Evolutionary conservation across 2,113 vertebrate species (phyloP).

Genomic region (Boulengeromyrus knoepffleri): DNA sequence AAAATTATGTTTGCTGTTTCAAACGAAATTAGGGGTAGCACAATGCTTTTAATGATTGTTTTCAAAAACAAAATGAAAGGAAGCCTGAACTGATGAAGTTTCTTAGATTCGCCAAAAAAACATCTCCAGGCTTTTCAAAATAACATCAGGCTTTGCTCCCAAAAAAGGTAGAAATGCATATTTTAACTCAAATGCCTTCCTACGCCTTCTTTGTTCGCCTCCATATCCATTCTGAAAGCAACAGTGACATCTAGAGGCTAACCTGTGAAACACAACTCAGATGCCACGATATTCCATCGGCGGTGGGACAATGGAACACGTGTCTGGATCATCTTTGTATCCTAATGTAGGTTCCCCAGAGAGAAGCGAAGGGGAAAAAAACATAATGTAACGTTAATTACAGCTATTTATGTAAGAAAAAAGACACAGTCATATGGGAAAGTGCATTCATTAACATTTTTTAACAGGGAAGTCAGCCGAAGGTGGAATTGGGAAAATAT

Average conservation of each 20-base stretch:
- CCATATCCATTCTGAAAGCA: slow-evolving; percentile 13
- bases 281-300: not conserved
- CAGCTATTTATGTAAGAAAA: slow-evolving; percentile 46
- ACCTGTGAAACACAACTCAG: not conserved
- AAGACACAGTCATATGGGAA: slow-evolving; percentile 37
- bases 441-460: slow-evolving; percentile 54
- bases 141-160: slow-evolving; percentile 13
- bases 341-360: slow-evolving; percentile 16
- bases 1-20: slow-evolving; percentile 1
- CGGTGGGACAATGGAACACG: slow-evolving; percentile 6
- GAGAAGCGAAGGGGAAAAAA: slow-evolving; percentile 18
- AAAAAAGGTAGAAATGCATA: slow-evolving; percentile 11
- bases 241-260: slow-evolving; percentile 22
- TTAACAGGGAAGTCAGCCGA: slow-evolving; percentile 33
- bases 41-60: slow-evolving; percentile 14
- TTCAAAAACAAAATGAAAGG: slow-evolving; percentile 19
- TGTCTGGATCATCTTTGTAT: slow-evolving; percentile 13
- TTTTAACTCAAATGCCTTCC: not conserved
- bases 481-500: slow-evolving; percentile 14
- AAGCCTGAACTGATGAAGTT: slow-evolving; percentile 19
- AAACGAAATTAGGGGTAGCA: slow-evolving; percentile 10
- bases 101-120: slow-evolving; percentile 4
- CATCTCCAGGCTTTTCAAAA: slow-evolving; percentile 17
- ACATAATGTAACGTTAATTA: slow-evolving; percentile 45
- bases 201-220: not conserved